phyloP scores from a whole-genome alignment of 2,113 vertebrate species.

The Rallus limicola region DNA sequence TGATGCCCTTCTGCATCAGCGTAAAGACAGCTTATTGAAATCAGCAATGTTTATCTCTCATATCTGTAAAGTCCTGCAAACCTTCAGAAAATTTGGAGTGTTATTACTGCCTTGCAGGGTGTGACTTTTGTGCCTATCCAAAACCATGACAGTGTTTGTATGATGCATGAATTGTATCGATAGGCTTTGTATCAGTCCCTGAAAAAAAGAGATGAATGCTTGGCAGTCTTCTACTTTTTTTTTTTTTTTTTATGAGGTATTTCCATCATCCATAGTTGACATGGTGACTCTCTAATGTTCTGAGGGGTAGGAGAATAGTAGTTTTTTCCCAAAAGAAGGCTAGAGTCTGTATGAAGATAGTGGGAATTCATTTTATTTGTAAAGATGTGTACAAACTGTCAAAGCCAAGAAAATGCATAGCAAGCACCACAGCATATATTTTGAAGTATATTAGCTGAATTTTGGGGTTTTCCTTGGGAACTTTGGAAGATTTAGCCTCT shows the following conservation, averaged over 20 bases:
- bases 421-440: not conserved
- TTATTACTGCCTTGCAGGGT: not conserved
- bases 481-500: not conserved
- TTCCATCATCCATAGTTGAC: not conserved
- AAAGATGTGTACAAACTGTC: not conserved
- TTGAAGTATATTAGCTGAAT: not conserved
- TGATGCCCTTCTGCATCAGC: no score
- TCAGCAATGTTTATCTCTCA: not conserved
- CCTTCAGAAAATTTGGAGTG: not conserved
- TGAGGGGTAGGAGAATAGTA: not conserved
- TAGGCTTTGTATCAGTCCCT: not conserved
- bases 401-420: not conserved
- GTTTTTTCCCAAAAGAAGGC: not conserved
- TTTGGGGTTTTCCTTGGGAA: not conserved
- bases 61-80: not conserved
- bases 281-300: not conserved
- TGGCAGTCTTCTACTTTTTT: not conserved
- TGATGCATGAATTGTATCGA: not conserved
- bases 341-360: not conserved
- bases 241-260: not conserved
- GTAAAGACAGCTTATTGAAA: not conserved
- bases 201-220: not conserved
- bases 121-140: not conserved
- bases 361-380: not conserved
- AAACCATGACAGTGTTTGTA: not conserved